Evolutionary conservation across 2,888 invertebrate genomes (phyloP).

Genomic region (Mechanitis messenoides): DNA sequence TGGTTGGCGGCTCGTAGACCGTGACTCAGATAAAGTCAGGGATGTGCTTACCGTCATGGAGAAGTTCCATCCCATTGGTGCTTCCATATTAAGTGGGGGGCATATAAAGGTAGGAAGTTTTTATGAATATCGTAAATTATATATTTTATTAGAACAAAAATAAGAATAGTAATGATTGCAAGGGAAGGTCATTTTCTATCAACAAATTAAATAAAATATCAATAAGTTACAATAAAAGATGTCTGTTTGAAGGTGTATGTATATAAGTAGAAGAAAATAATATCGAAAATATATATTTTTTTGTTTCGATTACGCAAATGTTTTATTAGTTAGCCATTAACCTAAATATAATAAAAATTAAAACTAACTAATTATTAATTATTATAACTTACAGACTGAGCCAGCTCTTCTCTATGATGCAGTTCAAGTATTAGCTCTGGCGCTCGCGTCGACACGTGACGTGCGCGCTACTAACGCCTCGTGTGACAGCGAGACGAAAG

Average conservation of each 20-base stretch:
- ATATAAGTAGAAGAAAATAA: no score
- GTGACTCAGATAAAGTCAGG: constrained; percentile 83
- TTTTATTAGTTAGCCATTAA: no score
- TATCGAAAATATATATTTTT: no score
- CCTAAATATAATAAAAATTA: no score
- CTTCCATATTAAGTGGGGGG: constrained; percentile 82
- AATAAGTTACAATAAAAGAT: no score
- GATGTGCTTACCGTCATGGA: constrained; percentile 90
- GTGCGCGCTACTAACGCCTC: constrained; percentile 85
- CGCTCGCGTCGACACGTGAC: constrained; percentile 84
- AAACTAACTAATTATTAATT: no score
- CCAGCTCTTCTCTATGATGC: constrained; percentile 91
- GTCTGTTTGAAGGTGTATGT: no score
- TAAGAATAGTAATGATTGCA: no score
- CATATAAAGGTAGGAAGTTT: constrained; percentile 55
- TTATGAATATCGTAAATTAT: background rate
- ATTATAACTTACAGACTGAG: constrained; percentile 80
- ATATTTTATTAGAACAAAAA: constrained; percentile 14
- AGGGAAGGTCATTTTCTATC: no score
- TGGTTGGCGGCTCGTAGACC: constrained; percentile 92
- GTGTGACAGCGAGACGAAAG: constrained; percentile 86
- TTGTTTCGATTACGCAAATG: no score
- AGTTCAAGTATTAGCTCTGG: constrained; percentile 88
- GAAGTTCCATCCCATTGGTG: constrained; percentile 90
- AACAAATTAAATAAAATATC: no score